A percentile compares a stretch with the other conserved stretches of the same genome.
These are phyloP conservation scores for Stercorarius parasiticus DNA, from an alignment of 2,113 vertebrate genomes.

Conservation along the genomic window DNA sequence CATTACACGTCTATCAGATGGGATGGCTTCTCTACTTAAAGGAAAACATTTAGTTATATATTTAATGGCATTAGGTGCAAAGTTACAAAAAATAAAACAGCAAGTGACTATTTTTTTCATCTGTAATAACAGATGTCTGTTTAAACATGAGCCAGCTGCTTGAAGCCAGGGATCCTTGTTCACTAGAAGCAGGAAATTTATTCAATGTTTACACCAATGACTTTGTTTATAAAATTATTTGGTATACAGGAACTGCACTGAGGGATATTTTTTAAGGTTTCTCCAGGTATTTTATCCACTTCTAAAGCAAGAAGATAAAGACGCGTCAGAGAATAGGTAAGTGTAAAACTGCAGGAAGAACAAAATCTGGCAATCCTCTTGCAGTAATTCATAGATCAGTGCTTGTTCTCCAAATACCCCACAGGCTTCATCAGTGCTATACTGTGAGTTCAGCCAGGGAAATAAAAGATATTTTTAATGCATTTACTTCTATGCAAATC, in stretches of 20 bases:
- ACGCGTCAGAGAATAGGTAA: background rate
- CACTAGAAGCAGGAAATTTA: constrained; percentile 1
- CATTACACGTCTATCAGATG: background rate
- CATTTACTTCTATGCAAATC: background rate
- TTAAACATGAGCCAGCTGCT: background rate
- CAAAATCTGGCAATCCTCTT: background rate
- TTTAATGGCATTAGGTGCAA: background rate
- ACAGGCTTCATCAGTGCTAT: background rate
- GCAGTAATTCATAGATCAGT: background rate
- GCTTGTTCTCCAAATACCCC: background rate
- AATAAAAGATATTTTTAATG: background rate
- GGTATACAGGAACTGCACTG: background rate
- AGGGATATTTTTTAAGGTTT: background rate
- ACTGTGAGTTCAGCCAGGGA: background rate
- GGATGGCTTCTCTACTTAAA: background rate
- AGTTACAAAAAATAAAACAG: background rate
- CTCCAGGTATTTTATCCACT: background rate
- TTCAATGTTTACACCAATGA: background rate
- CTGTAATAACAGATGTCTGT: background rate
- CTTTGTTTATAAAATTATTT: constrained; percentile 6
- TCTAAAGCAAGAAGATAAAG: background rate
- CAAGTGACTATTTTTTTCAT: background rate
- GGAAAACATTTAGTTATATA: background rate
- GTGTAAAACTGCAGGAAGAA: background rate
- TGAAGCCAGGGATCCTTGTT: background rate